Evolutionary conservation across 2,113 vertebrate genomes (phyloP).

Genomic region (Merops nubicus): DNA sequence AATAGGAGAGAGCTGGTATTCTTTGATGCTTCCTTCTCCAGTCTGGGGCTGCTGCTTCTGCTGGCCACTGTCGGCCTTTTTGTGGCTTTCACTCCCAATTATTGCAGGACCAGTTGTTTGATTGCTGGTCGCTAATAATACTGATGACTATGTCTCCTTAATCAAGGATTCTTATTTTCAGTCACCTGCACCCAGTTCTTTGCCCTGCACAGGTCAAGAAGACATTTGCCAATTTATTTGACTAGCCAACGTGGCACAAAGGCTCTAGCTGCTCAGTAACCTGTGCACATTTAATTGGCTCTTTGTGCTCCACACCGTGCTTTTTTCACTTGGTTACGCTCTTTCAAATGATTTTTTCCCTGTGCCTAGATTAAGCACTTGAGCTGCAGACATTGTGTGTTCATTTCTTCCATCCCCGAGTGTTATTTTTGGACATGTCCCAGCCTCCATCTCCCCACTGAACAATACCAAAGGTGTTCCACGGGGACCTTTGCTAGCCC

Average conservation of each 20-base stretch:
- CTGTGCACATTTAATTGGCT: neutral
- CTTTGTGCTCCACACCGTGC: accelerated
- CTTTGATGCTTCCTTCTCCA: neutral
- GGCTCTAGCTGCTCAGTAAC: neutral
- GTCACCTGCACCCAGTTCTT: neutral
- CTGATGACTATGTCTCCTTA: accelerated
- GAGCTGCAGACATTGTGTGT: neutral
- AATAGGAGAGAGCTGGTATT: neutral
- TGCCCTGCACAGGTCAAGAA: neutral
- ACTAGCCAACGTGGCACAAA: neutral
- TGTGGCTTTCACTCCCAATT: neutral
- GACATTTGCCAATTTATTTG: neutral
- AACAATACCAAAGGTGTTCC: constrained; percentile 35
- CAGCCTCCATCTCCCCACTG: neutral
- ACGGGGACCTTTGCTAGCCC: neutral
- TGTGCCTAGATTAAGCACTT: neutral
- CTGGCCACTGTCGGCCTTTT: neutral
- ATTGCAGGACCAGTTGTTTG: neutral
- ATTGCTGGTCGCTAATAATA: neutral
- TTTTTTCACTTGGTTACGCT: neutral
- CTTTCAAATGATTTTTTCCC: neutral
- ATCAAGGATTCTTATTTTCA: neutral
- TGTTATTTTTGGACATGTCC: constrained; percentile 9
- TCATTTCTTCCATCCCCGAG: neutral
- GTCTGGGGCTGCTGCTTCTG: neutral